Evolutionary conservation across 1,140 invertebrate species (phyloP), one percentile per base, ranked within the genome.

Genomic region (Lucilia cuprina): DNA sequence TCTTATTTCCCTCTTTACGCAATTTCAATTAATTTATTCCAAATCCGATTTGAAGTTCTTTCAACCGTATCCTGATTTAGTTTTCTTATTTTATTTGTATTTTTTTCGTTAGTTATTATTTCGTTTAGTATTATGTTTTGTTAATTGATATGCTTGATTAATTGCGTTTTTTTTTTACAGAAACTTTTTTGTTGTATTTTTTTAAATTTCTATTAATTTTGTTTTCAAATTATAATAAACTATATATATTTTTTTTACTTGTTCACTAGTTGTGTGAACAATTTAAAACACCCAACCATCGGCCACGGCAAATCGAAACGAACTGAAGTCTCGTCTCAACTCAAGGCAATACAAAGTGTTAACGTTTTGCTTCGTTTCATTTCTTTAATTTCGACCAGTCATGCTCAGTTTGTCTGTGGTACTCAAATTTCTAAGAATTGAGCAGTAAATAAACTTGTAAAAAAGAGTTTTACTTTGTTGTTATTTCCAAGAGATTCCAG

Each of bases 341-440:
- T 80, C n/a, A 80, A 80, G 77, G 77, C 77, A 80, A 70, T 70
- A 0, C 21, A 21, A 70, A 70, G 65, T 70, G 21, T n/a, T 9
- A 70, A 50, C 41, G 77, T 80, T 47, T 80, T 80, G 77, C 77
- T 49, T 80, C 77, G 77, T 80, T 80, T 80, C 41, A 25, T 49
- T 35, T 80, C 77, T 80, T 80, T 10, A 21, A 25, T 41, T 80
- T 80, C 77, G 77, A 80, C 77, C 47, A 80, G 77, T 80, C 77
- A 80, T 80, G 77, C 77, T 47, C 47, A 49, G 41, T 21, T 50
- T 41, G 41, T 41, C 3, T 8, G 2, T 0, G 0, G 1, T 41
- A 41, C 41, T 41, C 41, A 41, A 41, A 10, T 41, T 41, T 41
- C 7, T 10, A 41, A 8, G n/a, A 60, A 60, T n/a, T 60, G 55